Base-by-base conservation (phyloP, 2,797 vertebrate species). In the Pelodytes ibericus region DNA sequence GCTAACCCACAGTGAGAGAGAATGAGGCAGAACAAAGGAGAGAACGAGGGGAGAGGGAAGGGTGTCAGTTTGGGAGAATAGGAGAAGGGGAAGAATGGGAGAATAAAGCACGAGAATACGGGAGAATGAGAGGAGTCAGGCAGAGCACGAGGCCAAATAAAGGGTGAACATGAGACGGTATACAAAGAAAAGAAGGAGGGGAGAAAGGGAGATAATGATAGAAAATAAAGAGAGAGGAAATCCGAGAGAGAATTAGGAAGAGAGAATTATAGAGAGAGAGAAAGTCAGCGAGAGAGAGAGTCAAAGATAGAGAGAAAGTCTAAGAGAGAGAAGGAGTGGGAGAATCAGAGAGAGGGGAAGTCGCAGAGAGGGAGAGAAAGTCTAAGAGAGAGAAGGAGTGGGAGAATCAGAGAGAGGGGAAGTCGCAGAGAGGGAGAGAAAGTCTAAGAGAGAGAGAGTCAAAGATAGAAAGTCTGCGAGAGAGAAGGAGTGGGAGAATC, bases 1-100 rank as follows among this genome's bases (percentile, higher is more conserved):
- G 29, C 65, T 84, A 64, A 69, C 18, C 15, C 3, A 36, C 5
- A 29, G 18, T 75, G 2, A 2, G 20, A 49, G n/a, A 33, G 5
- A 36, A 36, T 5, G 33, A 36, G 33, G 33, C 13, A 36, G 33
- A 36, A 36, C 13, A 36, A 5, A 36, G 33, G 33, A 13, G 33
- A 36, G 5, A 5, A 36, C 5, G 33, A 13, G 33, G 13, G 5
- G 33, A 36, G 33, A 36, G 33, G 33, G 33, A 36, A 13, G 0
- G 18, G 13, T 36, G 5, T 36, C 33, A 36, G 13, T n/a, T n/a
- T n/a, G 41, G 18, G 7, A 44, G 41, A 44, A 44, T 44, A 44
- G 3, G 10, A 2, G 41, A 2, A 13, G 15, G 41, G 15, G 41
- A 3, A 1, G 41, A 44, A 16, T 7, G 3, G 10, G 9, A 16